Conservation (phyloP, 2,113 vertebrate genomes). For the Apaloderma vittatum region DNA sequence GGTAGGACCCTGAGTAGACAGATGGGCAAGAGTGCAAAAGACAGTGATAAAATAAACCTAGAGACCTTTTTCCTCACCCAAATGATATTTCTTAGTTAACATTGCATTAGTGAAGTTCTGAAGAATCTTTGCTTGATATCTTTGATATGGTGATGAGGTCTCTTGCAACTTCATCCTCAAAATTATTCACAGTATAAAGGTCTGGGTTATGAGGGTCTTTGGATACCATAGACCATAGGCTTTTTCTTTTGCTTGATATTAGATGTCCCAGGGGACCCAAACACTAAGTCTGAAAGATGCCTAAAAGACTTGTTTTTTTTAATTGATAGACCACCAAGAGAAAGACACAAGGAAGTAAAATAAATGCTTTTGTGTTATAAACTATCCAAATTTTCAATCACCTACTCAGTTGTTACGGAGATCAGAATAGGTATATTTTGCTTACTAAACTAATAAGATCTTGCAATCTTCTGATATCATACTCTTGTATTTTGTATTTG, state of each 20-base stretch:
- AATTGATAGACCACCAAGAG: not conserved
- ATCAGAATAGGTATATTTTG: not conserved
- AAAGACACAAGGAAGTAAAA: not conserved
- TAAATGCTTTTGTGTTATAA: not conserved
- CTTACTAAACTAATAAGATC: not conserved
- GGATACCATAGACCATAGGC: not conserved
- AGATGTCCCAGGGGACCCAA: not conserved
- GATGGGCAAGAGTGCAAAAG: not conserved
- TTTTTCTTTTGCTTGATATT: not conserved
- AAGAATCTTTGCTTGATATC: not conserved
- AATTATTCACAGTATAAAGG: not conserved
- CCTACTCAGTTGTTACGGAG: not conserved
- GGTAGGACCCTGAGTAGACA: not conserved
- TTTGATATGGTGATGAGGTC: not conserved
- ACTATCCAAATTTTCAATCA: not conserved
- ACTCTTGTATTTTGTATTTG: not conserved
- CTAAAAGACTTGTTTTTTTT: not conserved
- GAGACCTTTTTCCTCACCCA: not conserved
- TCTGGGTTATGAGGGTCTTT: not conserved
- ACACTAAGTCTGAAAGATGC: not conserved
- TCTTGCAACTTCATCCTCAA: not conserved
- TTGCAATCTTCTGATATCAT: not conserved
- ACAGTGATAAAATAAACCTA: not conserved
- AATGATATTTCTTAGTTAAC: not conserved
- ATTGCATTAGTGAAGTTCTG: slow-evolving; percentile 2